Percentiles rank a stretch among this genome's conserved stretches.
Evolutionary conservation across 2,797 vertebrate genomes (phyloP).

Genomic region (Brachymystax lenok): DNA sequence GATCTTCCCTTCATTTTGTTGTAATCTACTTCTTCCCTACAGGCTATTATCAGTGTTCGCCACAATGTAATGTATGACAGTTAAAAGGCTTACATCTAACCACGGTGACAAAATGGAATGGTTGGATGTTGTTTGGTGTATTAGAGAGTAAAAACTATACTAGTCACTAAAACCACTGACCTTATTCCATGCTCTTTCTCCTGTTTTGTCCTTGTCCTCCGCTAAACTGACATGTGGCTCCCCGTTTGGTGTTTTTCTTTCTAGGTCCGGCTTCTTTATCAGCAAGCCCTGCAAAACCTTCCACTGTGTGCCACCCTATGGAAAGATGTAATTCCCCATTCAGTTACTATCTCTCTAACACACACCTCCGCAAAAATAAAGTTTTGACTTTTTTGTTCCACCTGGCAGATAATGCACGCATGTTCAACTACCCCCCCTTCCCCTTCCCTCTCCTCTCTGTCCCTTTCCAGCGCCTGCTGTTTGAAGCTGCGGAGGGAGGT

Average conservation of each 20-base stretch:
- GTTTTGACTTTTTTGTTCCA: conserved; percentile 40
- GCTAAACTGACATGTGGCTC: conserved; percentile 38
- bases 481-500: conserved; percentile 92
- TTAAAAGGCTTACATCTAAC: conserved; percentile 14
- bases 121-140: conserved; percentile 7
- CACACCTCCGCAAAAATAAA: neutral
- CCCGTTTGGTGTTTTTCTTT: conserved; percentile 37
- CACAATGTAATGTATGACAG: conserved; percentile 24
- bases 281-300: conserved; percentile 91
- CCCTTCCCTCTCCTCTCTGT: conserved; percentile 61
- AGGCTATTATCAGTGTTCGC: conserved; percentile 31
- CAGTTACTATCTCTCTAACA: conserved; percentile 19
- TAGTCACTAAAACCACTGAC: conserved; percentile 8
- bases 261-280: conserved; percentile 90
- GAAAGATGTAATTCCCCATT: conserved; percentile 93
- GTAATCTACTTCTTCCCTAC: conserved; percentile 28
- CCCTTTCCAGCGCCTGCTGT: conserved; percentile 92
- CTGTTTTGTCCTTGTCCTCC: conserved; percentile 15
- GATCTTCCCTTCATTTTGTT: conserved; percentile 2
- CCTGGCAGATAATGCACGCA: conserved; percentile 28
- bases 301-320: conserved; percentile 93
- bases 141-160: neutral
- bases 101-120: neutral
- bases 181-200: conserved; percentile 7
- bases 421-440: conserved; percentile 59